Base-by-base conservation (phyloP, 2,797 vertebrate species). In the Lates japonicus region DNA sequence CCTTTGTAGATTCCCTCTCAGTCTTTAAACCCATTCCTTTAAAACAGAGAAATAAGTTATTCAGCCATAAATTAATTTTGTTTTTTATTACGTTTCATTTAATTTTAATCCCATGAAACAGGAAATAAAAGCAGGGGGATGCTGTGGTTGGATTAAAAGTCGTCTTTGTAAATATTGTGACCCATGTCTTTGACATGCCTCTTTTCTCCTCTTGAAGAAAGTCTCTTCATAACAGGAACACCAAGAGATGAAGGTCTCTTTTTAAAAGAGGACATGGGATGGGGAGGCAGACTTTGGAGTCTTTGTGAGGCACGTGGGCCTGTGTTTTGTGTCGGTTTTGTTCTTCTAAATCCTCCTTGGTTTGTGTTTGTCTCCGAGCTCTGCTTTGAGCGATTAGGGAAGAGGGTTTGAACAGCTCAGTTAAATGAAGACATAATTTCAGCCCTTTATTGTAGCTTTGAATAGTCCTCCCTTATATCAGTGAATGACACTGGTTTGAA, bases 61-160 rank as follows among this genome's bases (percentile, higher is more conserved):
- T 92, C 84, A 82, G 71, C 76, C 84, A 82, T 90, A 93, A 95
- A 95, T 96, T 95, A 94, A 94, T 95, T 95, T 94, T 87, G 75
- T 85, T 94, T 94, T 91, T 90, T 81, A 92, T 89, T 93, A 85
- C 83, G 88, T 94, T 95, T 94, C 87, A 93, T 95, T 94, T 86
- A 41, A 87, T 93, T 93, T 80, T 94, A 95, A 95, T 94, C 94
- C 94, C 93, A 93, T 95, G 90, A 95, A 96, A 95, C 90, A 84
- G 84, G 82, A 91, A 93, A 93, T 93, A 91, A 93, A 95, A 94
- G 93, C 88, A 76, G 72, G 76, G 82, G 90, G 85, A 86, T 82
- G 85, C 92, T 94, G 85, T 94, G 93, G 94, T 94, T 93, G 95
- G 94, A 95, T 95, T 95, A 94, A 93, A 94, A 93, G 91, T 92